Conservation (phyloP, 2,888 invertebrate genomes). For the Catocala nupta region DNA sequence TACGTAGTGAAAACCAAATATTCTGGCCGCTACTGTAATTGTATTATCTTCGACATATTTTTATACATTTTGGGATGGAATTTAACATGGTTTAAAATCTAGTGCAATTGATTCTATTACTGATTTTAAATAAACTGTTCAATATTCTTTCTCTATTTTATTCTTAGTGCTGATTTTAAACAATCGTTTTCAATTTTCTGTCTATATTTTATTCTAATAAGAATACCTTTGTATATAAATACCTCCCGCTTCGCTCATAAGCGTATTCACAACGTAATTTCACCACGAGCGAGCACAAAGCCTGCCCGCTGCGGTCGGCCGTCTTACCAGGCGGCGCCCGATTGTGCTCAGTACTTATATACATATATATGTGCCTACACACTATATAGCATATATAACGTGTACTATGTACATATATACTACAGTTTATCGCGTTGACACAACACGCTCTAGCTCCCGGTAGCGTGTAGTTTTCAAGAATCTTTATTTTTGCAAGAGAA, state of each 20-base stretch:
- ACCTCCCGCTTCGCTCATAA: constrained; percentile 54
- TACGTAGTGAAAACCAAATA: no score
- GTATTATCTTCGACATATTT: no score
- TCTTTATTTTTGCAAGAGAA: not conserved
- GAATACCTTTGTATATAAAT: not conserved
- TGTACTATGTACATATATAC: not conserved
- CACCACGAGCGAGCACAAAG: constrained; percentile 81
- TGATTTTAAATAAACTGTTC: no score
- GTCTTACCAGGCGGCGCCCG: constrained; percentile 78
- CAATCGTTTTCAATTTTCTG: no score
- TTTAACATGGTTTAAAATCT: no score
- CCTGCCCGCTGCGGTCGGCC: constrained; percentile 83
- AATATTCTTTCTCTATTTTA: no score
- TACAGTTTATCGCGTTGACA: constrained; percentile 49
- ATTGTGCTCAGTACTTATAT: constrained; percentile 67
- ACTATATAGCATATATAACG: not conserved
- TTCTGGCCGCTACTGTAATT: no score
- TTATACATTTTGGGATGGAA: no score
- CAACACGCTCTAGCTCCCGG: constrained; percentile 3
- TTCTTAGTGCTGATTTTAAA: no score
- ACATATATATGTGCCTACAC: constrained; percentile 46
- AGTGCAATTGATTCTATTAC: no score
- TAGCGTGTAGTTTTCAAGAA: not conserved
- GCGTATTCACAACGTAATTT: constrained; percentile 53
- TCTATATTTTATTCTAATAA: not conserved